Percentiles rank a stretch among this genome's conserved stretches.
Conservation (phyloP, 2,113 vertebrate genomes). For the Sitta europaea region DNA sequence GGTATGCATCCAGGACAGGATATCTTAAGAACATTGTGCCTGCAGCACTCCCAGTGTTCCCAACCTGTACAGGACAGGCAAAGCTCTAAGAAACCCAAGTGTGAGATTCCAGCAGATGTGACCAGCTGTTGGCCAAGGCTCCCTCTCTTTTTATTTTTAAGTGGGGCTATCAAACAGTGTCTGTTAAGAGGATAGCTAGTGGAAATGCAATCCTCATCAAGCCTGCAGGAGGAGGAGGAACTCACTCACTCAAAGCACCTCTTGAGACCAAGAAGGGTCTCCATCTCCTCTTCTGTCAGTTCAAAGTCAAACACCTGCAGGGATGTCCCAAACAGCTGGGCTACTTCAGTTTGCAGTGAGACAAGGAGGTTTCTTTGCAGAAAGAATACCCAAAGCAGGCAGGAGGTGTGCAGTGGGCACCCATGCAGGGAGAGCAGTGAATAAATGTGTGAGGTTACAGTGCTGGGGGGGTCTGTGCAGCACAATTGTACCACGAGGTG, state of each 20-base stretch:
- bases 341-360: neutral
- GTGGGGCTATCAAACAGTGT: neutral
- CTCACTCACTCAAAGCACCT: conserved; percentile 69
- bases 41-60: neutral
- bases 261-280: conserved; percentile 73
- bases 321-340: neutral
- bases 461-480: neutral
- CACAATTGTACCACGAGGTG: rapidly evolving
- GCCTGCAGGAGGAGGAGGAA: neutral
- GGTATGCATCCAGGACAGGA: neutral
- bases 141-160: neutral
- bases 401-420: rapidly evolving
- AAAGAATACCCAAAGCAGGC: neutral
- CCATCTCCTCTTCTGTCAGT: conserved; percentile 72
- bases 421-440: rapidly evolving
- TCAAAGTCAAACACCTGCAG: conserved; percentile 80
- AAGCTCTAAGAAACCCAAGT: neutral
- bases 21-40: neutral
- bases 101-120: neutral
- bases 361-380: neutral
- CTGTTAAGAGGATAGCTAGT: neutral
- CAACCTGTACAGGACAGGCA: rapidly evolving
- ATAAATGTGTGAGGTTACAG: neutral
- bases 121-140: neutral
- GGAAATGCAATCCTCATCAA: neutral